Percentiles rank a stretch among this genome's conserved stretches.
Evolutionary conservation across 1,140 invertebrate genomes (phyloP).

Genomic region (Musca vetustissima): DNA sequence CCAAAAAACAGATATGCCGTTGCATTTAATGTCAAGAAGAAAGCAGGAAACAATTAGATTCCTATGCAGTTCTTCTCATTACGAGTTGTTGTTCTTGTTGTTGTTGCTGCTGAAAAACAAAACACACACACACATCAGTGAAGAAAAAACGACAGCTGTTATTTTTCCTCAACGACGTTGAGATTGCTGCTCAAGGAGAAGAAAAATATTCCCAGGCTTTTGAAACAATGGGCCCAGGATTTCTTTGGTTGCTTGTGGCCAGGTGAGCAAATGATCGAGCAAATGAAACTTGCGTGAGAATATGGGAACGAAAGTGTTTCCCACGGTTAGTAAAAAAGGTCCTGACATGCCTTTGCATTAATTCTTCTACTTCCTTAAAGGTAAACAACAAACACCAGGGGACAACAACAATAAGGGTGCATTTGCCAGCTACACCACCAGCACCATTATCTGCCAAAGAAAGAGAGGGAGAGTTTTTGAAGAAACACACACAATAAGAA

Average conservation of each 20-base stretch:
- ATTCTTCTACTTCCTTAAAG: slow-evolving; percentile 29
- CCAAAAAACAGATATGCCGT: background rate
- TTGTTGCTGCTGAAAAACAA: too few relatives aligned
- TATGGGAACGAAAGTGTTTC: slow-evolving; percentile 52
- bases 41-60: slow-evolving; percentile 22
- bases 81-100: too few relatives aligned
- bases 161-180: background rate
- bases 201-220: slow-evolving; percentile 37
- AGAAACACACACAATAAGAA: slow-evolving; percentile 16
- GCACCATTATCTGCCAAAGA: background rate
- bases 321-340: slow-evolving; percentile 46
- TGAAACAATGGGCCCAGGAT: slow-evolving; percentile 6
- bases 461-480: background rate
- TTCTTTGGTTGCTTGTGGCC: slow-evolving; percentile 32
- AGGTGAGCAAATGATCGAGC: slow-evolving; percentile 57
- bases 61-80: background rate
- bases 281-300: slow-evolving; percentile 52
- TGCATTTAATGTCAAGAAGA: slow-evolving; percentile 7
- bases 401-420: slow-evolving; percentile 4
- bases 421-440: background rate
- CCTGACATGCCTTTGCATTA: slow-evolving; percentile 25
- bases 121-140: too few relatives aligned
- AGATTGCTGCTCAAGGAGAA: background rate
- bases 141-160: slow-evolving; percentile 8
- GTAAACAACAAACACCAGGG: background rate